phyloP scores from a whole-genome alignment of 2,797 vertebrate genomes.

The Sitta carolinensis region DNA sequence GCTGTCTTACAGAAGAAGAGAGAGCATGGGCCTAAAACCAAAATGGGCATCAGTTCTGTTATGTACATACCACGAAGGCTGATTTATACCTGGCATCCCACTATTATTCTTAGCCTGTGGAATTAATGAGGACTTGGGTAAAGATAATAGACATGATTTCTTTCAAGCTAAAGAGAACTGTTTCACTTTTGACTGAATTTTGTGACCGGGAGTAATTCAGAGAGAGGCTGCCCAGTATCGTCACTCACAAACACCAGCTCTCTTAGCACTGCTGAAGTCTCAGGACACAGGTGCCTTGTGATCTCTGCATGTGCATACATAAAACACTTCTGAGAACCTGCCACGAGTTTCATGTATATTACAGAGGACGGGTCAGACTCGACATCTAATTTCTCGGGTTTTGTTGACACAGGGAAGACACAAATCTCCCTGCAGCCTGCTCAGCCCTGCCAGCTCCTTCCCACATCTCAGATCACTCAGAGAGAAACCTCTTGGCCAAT shows the following conservation, averaged over 20 bases:
- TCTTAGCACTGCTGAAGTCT: background rate
- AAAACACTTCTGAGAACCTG: background rate
- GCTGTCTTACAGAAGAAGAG: background rate
- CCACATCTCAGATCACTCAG: background rate
- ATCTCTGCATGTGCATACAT: background rate
- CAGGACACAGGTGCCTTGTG: background rate
- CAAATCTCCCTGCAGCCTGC: background rate
- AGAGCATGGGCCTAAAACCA: background rate
- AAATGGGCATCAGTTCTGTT: background rate
- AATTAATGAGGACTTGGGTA: background rate
- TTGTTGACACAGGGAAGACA: background rate
- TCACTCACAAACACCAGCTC: background rate
- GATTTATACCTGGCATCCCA: background rate
- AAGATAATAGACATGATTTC: background rate
- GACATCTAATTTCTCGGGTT: background rate
- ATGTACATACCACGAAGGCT: accelerated
- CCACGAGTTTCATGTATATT: background rate
- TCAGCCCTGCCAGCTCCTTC: background rate
- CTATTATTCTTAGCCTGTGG: background rate
- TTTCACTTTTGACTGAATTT: background rate
- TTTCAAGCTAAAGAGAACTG: background rate
- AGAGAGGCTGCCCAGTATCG: background rate
- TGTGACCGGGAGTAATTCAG: background rate
- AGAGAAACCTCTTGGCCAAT: background rate
- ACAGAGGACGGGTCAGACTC: background rate